These are phyloP conservation scores for Pogonomyrmex barbatus DNA, from an alignment of 1,140 invertebrate species.

Conservation along the genomic window DNA sequence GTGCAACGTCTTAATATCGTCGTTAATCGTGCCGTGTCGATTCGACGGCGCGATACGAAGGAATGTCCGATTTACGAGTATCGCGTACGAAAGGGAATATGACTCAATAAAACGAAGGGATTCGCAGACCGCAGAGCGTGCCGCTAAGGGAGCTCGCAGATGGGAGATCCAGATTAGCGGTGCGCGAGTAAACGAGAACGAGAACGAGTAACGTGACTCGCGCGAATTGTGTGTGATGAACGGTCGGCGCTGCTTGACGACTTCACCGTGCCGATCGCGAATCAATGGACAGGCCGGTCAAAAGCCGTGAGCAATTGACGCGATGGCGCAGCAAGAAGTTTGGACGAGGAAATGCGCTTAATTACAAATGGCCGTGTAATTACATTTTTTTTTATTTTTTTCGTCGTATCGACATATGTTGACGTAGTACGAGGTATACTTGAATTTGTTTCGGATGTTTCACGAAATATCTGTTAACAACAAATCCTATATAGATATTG, in stretches of 20 bases:
- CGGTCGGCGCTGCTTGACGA: constrained; percentile 53
- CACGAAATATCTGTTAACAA: background rate
- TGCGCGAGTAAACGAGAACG: constrained; percentile 61
- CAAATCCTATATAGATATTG: background rate
- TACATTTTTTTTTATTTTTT: constrained; percentile 6
- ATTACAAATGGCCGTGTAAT: constrained; percentile 22
- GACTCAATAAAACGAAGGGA: constrained; percentile 47
- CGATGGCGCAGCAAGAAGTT: constrained; percentile 8
- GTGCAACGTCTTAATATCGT: background rate
- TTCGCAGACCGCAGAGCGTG: constrained; percentile 41
- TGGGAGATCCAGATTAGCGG: constrained; percentile 58
- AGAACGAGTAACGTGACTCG: constrained; percentile 70
- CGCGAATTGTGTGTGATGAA: constrained; percentile 63
- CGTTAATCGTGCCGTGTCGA: constrained; percentile 24
- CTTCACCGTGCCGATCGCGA: constrained; percentile 61
- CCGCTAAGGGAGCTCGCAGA: constrained; percentile 60
- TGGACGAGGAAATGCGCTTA: constrained; percentile 32
- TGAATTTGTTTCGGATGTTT: background rate
- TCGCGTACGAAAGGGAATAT: constrained; percentile 20
- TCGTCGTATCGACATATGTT: background rate
- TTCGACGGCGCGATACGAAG: constrained; percentile 9
- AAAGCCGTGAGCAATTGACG: constrained; percentile 31
- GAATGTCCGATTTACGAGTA: constrained; percentile 20
- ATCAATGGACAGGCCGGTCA: constrained; percentile 32
- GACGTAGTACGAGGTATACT: background rate